phyloP scores from a whole-genome alignment of 64 coral and sea anemone species.

The Actinia equina region DNA sequence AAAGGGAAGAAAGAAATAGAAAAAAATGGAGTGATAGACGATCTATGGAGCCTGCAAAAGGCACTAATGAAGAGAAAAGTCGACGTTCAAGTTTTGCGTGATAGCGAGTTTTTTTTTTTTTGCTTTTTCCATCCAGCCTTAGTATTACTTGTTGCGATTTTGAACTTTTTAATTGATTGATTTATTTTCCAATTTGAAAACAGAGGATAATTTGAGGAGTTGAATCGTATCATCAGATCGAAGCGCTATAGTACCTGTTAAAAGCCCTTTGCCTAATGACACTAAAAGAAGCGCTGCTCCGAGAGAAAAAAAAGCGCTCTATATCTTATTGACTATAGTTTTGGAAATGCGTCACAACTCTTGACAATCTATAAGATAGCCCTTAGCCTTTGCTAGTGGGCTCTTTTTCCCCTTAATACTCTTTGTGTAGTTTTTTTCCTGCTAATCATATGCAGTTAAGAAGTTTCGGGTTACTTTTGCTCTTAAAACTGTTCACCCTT shows the following conservation, averaged over 20 bases:
- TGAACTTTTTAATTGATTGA: slow-evolving; percentile 23
- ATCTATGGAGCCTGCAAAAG: not conserved
- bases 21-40: not conserved
- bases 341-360: slow-evolving; percentile 11
- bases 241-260: slow-evolving; percentile 1
- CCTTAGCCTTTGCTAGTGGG: slow-evolving; percentile 4
- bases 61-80: not conserved
- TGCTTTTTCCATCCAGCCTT: not conserved
- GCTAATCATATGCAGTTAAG: slow-evolving; percentile 7
- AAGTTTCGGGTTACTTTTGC: slow-evolving; percentile 8
- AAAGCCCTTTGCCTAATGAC: slow-evolving; percentile 26
- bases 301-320: not conserved
- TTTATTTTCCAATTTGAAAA: slow-evolving; percentile 19
- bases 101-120: not conserved
- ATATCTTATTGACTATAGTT: not conserved
- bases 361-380: slow-evolving; percentile 5
- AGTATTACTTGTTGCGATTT: slow-evolving; percentile 21
- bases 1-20: not conserved
- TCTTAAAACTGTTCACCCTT: not conserved
- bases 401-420: not conserved
- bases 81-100: not conserved
- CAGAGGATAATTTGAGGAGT: slow-evolving; percentile 9
- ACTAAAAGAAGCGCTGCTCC: not conserved
- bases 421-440: not conserved
- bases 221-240: slow-evolving; percentile 16